Conservation (phyloP, 2,797 vertebrate species). For the Falco novaeseelandiae region DNA sequence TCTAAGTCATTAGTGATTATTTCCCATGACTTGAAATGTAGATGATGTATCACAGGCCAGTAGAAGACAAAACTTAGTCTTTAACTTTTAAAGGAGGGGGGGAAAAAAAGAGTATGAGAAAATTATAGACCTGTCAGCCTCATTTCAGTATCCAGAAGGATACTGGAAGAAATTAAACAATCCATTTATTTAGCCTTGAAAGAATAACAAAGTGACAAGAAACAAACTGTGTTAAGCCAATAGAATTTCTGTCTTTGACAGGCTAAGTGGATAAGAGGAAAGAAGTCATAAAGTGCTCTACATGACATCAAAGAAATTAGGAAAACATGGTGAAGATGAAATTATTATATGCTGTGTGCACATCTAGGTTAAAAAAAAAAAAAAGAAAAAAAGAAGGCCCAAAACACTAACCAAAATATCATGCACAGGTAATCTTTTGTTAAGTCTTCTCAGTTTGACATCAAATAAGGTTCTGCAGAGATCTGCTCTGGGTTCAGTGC, state of each 20-base stretch:
- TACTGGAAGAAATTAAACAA: not conserved
- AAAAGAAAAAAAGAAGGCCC: accelerated
- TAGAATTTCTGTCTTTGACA: not conserved
- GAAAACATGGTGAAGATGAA: not conserved
- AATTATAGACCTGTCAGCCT: not conserved
- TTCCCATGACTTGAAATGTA: not conserved
- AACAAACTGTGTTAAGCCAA: not conserved
- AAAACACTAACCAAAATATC: not conserved
- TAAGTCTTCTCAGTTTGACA: not conserved
- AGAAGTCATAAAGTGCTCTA: not conserved
- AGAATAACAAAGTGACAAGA: not conserved
- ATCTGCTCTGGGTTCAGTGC: not conserved
- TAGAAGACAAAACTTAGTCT: not conserved
- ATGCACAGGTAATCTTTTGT: not conserved
- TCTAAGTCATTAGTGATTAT: not conserved
- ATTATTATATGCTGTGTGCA: not conserved
- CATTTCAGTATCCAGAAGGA: not conserved
- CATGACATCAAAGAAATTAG: not conserved
- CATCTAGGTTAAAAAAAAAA: not conserved
- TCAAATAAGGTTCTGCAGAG: not conserved
- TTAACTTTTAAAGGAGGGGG: not conserved
- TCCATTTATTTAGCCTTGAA: not conserved
- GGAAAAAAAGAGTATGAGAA: not conserved
- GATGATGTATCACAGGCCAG: not conserved
- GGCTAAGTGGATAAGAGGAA: not conserved